phyloP scores from a whole-genome alignment of 1,140 invertebrate species.

The Parapsyche elsis region DNA sequence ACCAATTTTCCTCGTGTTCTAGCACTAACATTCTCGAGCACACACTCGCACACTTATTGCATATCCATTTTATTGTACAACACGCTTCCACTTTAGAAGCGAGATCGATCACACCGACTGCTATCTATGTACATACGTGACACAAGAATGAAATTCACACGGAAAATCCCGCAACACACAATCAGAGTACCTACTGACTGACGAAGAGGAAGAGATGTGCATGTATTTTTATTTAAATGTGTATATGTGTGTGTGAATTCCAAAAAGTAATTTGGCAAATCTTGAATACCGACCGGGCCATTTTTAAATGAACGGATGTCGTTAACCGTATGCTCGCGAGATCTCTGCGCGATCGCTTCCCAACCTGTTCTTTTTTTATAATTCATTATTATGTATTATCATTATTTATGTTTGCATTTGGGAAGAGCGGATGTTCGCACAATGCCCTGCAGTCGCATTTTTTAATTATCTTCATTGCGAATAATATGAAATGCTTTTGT shows the following conservation, averaged over 20 bases:
- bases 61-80: neutral
- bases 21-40: no score
- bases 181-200: neutral
- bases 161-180: neutral
- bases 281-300: neutral
- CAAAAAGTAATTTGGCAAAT: constrained; percentile 16
- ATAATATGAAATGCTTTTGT: no score
- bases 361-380: constrained; percentile 5
- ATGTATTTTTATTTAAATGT: neutral
- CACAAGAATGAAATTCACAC: no score
- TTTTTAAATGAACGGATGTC: constrained; percentile 27
- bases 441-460: no score
- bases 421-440: neutral
- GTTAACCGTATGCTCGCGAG: constrained; percentile 21
- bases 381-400: neutral
- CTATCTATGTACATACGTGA: neutral
- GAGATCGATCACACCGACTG: neutral
- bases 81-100: neutral
- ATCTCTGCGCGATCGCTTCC: constrained; percentile 6
- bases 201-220: neutral
- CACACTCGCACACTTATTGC: no score
- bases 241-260: neutral
- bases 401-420: neutral
- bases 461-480: no score
- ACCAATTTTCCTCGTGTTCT: no score